Evolutionary conservation across 1,140 invertebrate species (phyloP).

Genomic region (Zaprionus ornatus): DNA sequence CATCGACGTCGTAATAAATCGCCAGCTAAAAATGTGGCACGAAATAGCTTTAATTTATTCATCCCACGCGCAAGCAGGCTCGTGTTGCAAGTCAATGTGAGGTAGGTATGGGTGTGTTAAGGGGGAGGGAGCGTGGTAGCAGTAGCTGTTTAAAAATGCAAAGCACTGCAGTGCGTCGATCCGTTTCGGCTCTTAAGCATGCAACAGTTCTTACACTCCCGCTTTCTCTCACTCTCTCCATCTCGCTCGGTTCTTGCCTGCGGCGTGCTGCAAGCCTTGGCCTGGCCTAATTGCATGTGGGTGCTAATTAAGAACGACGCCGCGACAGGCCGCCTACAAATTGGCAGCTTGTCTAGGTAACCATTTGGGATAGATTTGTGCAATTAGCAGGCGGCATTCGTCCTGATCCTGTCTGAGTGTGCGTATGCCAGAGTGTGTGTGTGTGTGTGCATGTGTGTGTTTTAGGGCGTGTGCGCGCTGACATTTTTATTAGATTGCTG

Average conservation of each 20-base stretch:
- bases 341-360: conserved; percentile 63
- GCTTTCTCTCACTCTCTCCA: neutral
- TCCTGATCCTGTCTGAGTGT: conserved; percentile 19
- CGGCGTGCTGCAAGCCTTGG: conserved; percentile 9
- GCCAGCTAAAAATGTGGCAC: conserved; percentile 58
- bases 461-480: conserved; percentile 9
- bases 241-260: neutral
- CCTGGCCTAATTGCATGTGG: conserved; percentile 57
- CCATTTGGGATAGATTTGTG: conserved; percentile 75
- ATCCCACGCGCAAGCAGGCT: conserved; percentile 64
- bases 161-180: conserved; percentile 56
- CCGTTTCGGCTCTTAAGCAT: conserved; percentile 34
- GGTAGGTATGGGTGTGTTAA: neutral
- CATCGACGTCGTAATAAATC: conserved; percentile 62
- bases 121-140: neutral
- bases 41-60: conserved; percentile 77
- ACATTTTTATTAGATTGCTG: conserved; percentile 12
- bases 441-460: neutral
- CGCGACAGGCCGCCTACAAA: conserved; percentile 51
- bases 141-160: conserved; percentile 74
- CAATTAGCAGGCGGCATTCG: conserved; percentile 55
- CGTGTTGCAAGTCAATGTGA: conserved; percentile 28
- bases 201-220: neutral
- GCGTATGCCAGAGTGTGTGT: neutral
- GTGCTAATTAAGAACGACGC: conserved; percentile 56